A percentile compares a stretch with the other conserved stretches of the same genome.
phyloP scores from a whole-genome alignment of 2,113 vertebrate genomes.

The Excalfactoria chinensis region DNA sequence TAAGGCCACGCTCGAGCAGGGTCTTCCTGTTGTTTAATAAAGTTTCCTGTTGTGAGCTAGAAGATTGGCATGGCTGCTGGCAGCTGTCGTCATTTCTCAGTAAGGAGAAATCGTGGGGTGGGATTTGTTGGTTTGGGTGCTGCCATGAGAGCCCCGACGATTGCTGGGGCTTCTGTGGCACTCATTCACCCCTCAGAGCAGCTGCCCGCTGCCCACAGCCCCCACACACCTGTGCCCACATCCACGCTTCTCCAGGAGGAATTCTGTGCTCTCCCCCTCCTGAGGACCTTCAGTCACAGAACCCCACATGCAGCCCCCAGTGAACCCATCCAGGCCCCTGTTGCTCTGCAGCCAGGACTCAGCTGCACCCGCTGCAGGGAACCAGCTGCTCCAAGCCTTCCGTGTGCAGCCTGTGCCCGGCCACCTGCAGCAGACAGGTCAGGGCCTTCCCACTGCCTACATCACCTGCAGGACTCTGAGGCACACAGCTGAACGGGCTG shows the following conservation, averaged over 20 bases:
- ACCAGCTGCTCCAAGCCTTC: not conserved
- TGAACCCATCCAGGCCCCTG: not conserved
- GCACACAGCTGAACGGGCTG: not conserved
- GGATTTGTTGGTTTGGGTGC: not conserved
- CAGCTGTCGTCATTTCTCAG: not conserved
- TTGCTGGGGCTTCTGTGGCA: not conserved
- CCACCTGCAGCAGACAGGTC: not conserved
- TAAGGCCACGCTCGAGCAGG: not conserved
- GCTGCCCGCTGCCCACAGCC: not conserved
- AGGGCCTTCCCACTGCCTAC: not conserved
- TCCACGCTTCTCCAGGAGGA: not conserved
- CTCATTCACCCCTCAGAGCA: not conserved
- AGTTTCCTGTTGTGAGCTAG: constrained; percentile 59
- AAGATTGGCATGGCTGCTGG: not conserved
- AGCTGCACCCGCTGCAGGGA: not conserved
- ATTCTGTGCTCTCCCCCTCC: not conserved
- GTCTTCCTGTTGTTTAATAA: constrained; percentile 71
- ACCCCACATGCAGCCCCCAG: no score
- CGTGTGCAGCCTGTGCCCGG: not conserved
- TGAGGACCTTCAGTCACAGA: not conserved
- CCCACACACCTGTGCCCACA: not conserved
- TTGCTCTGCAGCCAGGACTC: not conserved
- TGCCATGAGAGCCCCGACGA: not conserved
- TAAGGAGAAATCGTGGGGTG: not conserved
- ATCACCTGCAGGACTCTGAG: not conserved